Evolutionary conservation across 2,113 vertebrate genomes (phyloP), one percentile per base, ranked within the genome.

Genomic region (Psittacara wagleri): DNA sequence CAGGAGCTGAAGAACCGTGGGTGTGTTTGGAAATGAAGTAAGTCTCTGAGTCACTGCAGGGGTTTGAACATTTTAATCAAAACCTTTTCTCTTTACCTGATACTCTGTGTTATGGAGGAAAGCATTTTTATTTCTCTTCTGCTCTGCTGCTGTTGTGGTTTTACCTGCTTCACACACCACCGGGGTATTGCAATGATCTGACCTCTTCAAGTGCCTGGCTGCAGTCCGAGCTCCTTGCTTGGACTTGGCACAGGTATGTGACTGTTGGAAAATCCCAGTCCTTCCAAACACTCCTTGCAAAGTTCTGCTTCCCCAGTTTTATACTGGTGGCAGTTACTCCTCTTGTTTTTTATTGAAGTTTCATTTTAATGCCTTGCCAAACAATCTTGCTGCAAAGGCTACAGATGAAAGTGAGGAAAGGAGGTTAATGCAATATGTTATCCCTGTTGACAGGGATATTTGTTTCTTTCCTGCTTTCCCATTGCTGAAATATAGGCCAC

Each of bases 261-360:
- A 10, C 13, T 29, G 31, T 33, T 61, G 88, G 86, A 51, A 95
- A 79, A 68, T 35, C 74, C 57, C 81, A 52, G 33, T 17, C 41
- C 39, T 81, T 39, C 59, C 68, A 29, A 29, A 49, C 1, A 2
- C 6, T 68, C 29, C 52, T 68, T 75, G 48, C 67, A 66, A 39
- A 92, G 35, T 3, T 6, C 73, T 31, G 51, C 73, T 52, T n/a
- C 66, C 78, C 90, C 70, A 62, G 35, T 57, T 91, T 91, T 92
- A 37, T 43, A 5, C 63, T 46, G 88, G 86, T 41, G 84, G 37
- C 89, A 76, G 82, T 48, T 27, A 24, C 24, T 77, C 88, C 78
- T 83, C 75, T 77, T 31, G 46, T 63, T 80, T 82, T 95, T 95
- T 49, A 80, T 83, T 39, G 86, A 91, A 90, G 64, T 96, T 96